Percentiles rank a stretch among this genome's conserved stretches.
phyloP scores from a whole-genome alignment of 37 sponge, comb jelly and placozoan species.

The Diacarnus erythraeanus region DNA sequence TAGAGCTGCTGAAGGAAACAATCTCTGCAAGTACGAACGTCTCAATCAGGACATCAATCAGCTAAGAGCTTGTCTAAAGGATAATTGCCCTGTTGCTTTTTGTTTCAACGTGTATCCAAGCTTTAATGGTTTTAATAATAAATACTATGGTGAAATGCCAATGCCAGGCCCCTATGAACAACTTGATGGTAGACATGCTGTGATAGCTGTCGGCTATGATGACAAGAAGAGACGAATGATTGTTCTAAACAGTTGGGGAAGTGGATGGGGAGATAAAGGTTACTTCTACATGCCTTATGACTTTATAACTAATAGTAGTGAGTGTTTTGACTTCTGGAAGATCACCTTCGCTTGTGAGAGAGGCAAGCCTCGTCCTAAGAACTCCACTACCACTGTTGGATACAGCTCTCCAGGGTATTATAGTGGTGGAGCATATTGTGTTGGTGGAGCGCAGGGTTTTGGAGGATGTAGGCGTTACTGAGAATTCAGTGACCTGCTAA shows the following conservation, averaged over 20 bases:
- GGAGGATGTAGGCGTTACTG: no score
- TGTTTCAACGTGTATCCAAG: constrained; percentile 1
- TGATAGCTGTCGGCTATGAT: constrained; percentile 23
- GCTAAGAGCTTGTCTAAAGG: constrained; percentile 16
- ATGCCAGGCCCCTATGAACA: neutral
- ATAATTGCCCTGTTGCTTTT: constrained; percentile 1
- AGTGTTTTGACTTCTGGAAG: constrained; percentile 17
- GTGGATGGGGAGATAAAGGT: constrained; percentile 2
- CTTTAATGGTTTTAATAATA: neutral
- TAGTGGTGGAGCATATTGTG: neutral
- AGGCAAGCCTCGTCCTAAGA: neutral
- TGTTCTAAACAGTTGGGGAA: constrained; percentile 25
- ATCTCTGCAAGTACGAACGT: neutral
- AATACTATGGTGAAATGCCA: neutral
- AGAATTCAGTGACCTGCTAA: no score
- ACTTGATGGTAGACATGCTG: neutral
- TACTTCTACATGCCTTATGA: constrained; percentile 28
- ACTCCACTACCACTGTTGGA: no score
- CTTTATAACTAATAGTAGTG: neutral
- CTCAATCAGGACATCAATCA: constrained; percentile 3
- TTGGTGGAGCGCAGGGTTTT: neutral
- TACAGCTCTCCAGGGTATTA: no score
- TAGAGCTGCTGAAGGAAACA: constrained; percentile 6
- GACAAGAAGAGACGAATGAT: constrained; percentile 5
- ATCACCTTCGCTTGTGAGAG: neutral